Evolutionary conservation across 30 jellyfish, hydroid and myxozoan species (phyloP).

Genomic region (Aurelia sp.): DNA sequence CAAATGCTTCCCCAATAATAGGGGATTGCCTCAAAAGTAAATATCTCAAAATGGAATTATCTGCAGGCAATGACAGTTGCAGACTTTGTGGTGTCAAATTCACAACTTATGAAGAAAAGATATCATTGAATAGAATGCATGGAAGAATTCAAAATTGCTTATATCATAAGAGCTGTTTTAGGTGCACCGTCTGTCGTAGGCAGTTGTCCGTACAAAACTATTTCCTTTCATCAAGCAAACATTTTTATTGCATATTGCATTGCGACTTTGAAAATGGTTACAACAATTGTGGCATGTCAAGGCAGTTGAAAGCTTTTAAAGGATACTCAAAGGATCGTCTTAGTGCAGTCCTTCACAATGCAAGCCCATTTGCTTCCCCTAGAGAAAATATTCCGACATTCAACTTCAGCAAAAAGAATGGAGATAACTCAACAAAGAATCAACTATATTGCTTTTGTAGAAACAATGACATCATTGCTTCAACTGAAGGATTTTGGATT

Average conservation of each 20-base stretch:
- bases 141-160: slow-evolving; percentile 61
- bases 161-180: slow-evolving; percentile 85
- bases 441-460: slow-evolving; percentile 73
- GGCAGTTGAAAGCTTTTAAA: slow-evolving; percentile 79
- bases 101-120: slow-evolving; percentile 66
- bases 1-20: no score
- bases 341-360: slow-evolving; percentile 36
- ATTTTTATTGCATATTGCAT: slow-evolving; percentile 87
- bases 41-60: no score
- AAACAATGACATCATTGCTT: slow-evolving; percentile 35
- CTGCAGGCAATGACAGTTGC: slow-evolving; percentile 33
- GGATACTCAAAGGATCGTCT: slow-evolving; percentile 68
- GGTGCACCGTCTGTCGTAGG: slow-evolving; percentile 82
- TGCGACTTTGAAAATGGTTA: slow-evolving; percentile 80
- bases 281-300: slow-evolving; percentile 70
- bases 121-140: slow-evolving; percentile 61
- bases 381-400: slow-evolving; percentile 8
- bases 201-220: slow-evolving; percentile 70
- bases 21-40: no score
- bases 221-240: slow-evolving; percentile 76
- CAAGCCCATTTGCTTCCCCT: slow-evolving; percentile 59
- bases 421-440: slow-evolving; percentile 1
- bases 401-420: background rate
- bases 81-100: slow-evolving; percentile 61
- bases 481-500: slow-evolving; percentile 79